Base-by-base conservation (phyloP, 2,113 vertebrate genomes). In the Jaculus jaculus region DNA sequence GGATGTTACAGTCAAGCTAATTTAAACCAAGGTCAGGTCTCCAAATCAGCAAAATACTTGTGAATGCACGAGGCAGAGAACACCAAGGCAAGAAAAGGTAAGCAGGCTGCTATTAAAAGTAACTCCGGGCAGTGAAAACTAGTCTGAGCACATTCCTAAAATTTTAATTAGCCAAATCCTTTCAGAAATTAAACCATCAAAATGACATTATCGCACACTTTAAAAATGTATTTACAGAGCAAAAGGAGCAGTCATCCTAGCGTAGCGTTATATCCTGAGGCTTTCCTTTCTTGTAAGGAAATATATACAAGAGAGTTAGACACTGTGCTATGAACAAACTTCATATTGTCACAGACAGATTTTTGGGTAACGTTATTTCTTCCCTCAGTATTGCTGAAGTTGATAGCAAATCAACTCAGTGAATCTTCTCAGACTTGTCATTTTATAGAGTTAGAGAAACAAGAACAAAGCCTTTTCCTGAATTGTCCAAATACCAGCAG, bases 131-230 rank as follows among this genome's bases (percentile, higher is more conserved):
- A 92, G 92, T 86, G 88, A 72, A 88, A 86, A 94, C 74, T n/a
- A 78, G 90, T 71, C 92, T 63, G 68, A 86, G 51, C 32, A 92
- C 73, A 77, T 89, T 74, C 92, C 90, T 87, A 95, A 96, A 97
- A 96, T 91, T 92, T 68, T 90, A 97, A 97, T 97, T 97, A 97
- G 95, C 72, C 93, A 95, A 95, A 95, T 96, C 93, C 63, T 96
- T 96, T 89, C 92, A 96, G 96, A 97, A 96, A 96, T 93, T 97
- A 96, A 97, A 84, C 88, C 94, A 96, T 97, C 97, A 96, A 97
- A 96, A 95, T 96, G 96, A 97, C 94, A 97, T 97, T 93, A 94
- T 0, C 86, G 71, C 69, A 89, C 83, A 92, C 47, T 95, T 95
- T 8, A 65, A 92, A 96, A 95, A 92, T 92, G 88, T 96, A 95